Conservation (phyloP, 2,113 vertebrate genomes). For the Psettodes erumei region DNA sequence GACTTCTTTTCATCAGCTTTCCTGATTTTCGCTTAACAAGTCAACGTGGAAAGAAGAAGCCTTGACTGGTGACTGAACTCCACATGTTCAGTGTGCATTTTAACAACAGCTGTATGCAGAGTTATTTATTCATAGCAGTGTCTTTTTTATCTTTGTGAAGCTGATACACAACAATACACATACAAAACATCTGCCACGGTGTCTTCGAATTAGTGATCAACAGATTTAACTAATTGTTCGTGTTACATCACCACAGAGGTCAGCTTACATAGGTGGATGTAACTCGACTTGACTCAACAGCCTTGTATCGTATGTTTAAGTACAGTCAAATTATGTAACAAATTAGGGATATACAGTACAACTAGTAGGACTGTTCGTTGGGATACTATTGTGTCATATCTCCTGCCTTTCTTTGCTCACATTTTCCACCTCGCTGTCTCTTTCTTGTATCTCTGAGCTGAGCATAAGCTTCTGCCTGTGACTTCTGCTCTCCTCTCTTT, state of each 20-base stretch:
- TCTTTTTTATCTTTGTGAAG: background rate
- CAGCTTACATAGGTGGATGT: background rate
- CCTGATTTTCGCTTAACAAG: background rate
- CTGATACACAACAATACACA: background rate
- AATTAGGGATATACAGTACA: too few species aligned
- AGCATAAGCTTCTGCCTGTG: background rate
- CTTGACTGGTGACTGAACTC: background rate
- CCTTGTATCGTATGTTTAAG: background rate
- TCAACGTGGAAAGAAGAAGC: background rate
- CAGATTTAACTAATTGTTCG: background rate
- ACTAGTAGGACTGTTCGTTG: too few species aligned
- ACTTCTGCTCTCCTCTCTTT: background rate
- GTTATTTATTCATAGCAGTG: conserved; percentile 2
- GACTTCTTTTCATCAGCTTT: too few species aligned
- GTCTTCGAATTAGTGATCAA: background rate
- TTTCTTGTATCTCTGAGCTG: background rate
- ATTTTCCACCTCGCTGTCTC: conserved; percentile 4
- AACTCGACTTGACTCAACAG: background rate
- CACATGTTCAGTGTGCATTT: too few species aligned
- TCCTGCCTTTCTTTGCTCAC: background rate
- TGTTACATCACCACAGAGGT: background rate
- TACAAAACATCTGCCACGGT: background rate
- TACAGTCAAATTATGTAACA: background rate
- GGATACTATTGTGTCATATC: background rate
- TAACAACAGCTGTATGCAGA: background rate